A percentile compares a stretch with the other conserved stretches of the same genome.
Conservation (phyloP, 2,888 invertebrate genomes). For the Diadegma fenestrale region DNA sequence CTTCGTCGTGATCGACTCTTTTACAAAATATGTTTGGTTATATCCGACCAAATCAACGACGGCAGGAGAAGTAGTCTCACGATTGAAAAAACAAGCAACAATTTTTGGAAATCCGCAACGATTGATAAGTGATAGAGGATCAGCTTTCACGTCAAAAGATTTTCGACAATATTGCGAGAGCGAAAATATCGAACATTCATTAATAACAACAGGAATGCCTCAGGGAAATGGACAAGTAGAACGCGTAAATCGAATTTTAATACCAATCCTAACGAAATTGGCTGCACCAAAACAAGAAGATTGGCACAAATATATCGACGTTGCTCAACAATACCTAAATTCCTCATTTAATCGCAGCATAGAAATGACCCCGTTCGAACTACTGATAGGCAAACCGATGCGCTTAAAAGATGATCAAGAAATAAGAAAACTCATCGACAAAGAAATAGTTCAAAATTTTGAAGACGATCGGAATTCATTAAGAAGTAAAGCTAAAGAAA, state of each 20-base stretch:
- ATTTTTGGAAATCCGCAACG: too few relatives aligned
- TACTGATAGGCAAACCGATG: conserved; percentile 62
- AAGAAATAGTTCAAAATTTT: conserved; percentile 63
- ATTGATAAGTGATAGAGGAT: too few relatives aligned
- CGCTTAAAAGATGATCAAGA: conserved; percentile 58
- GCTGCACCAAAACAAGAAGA: too few relatives aligned
- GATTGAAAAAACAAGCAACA: too few relatives aligned
- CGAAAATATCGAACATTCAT: conserved; percentile 18
- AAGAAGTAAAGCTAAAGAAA: conserved; percentile 60
- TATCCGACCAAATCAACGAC: too few relatives aligned
- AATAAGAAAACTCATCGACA: conserved; percentile 67
- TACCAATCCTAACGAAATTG: too few relatives aligned
- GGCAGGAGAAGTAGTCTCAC: too few relatives aligned
- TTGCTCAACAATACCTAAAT: too few relatives aligned
- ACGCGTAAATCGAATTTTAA: too few relatives aligned
- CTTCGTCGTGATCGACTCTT: too few relatives aligned
- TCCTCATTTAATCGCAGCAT: conserved; percentile 56
- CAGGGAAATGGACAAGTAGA: too few relatives aligned
- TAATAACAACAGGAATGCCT: too few relatives aligned
- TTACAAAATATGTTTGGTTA: conserved; percentile 66
- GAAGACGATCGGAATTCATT: conserved; percentile 60
- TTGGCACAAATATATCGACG: conserved; percentile 33
- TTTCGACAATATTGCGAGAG: neutral
- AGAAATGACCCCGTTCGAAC: conserved; percentile 56
- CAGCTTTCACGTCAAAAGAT: conserved; percentile 7